A percentile compares a stretch with the other conserved stretches of the same genome.
Conservation (phyloP, 2,113 vertebrate genomes). For the Microtus montanus region DNA sequence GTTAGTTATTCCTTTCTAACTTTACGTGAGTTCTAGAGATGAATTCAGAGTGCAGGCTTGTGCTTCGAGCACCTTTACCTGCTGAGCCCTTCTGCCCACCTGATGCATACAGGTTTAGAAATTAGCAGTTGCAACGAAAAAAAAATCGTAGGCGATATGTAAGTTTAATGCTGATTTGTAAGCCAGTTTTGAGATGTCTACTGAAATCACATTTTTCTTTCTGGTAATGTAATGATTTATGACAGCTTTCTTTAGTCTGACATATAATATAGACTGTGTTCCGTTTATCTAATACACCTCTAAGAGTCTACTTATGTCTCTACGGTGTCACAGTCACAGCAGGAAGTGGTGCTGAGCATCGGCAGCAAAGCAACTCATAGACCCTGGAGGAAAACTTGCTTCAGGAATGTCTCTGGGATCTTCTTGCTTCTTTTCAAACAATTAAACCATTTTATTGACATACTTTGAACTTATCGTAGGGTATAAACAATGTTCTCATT, state of each 20-base stretch:
- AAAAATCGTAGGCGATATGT: background rate
- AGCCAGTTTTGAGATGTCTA: constrained; percentile 9
- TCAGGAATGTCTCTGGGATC: background rate
- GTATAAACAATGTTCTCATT: background rate
- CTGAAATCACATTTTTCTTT: constrained; percentile 41
- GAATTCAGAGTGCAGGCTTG: background rate
- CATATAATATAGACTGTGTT: constrained; percentile 12
- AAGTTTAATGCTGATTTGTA: background rate
- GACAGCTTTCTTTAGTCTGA: constrained; percentile 52
- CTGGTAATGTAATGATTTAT: constrained; percentile 32
- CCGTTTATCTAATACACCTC: background rate
- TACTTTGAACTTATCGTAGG: background rate
- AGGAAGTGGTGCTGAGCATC: background rate
- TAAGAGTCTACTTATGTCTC: constrained; percentile 47
- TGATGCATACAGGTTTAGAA: background rate
- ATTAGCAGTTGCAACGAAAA: background rate
- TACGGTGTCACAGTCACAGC: background rate
- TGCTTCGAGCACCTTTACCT: background rate
- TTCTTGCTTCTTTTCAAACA: constrained; percentile 6
- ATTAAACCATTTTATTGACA: background rate
- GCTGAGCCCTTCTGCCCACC: no score
- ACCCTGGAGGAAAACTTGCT: background rate
- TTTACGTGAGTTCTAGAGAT: background rate
- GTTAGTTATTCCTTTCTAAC: background rate
- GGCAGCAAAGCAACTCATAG: background rate